A percentile compares a stretch with the other conserved stretches of the same genome.
These are phyloP conservation scores for Pseudoips prasinana DNA, from an alignment of 2,888 invertebrate genomes.

Conservation along the genomic window DNA sequence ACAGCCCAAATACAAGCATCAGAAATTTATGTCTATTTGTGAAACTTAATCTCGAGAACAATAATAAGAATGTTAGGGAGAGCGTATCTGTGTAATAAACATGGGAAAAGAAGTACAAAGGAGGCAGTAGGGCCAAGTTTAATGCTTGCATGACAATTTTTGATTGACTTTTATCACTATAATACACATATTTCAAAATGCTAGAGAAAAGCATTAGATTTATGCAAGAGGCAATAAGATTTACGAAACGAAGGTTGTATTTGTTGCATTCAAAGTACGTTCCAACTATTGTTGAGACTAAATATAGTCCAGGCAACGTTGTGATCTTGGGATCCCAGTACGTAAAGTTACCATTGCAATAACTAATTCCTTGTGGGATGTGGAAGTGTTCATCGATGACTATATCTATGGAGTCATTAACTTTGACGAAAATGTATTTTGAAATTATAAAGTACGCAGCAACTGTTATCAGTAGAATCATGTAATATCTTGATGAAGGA, in stretches of 20 bases:
- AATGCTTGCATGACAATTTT: slow-evolving; percentile 83
- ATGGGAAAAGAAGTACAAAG: slow-evolving; percentile 94
- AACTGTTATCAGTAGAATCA: slow-evolving; percentile 30
- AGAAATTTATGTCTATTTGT: slow-evolving; percentile 58
- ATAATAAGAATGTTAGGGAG: slow-evolving; percentile 89
- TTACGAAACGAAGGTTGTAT: slow-evolving; percentile 87
- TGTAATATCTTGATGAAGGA: slow-evolving; percentile 35
- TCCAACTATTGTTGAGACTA: slow-evolving; percentile 84
- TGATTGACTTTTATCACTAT: slow-evolving; percentile 40
- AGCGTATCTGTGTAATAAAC: slow-evolving; percentile 97
- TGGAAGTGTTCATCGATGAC: slow-evolving; percentile 97
- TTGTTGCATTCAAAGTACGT: slow-evolving; percentile 84
- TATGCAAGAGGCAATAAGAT: slow-evolving; percentile 85
- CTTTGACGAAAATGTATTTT: slow-evolving; percentile 53
- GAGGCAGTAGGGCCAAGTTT: slow-evolving; percentile 88
- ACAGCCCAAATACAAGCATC: slow-evolving; percentile 75
- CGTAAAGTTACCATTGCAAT: slow-evolving; percentile 89
- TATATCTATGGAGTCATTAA: slow-evolving; percentile 44
- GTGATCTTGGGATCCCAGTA: slow-evolving; percentile 99
- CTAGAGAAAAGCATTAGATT: slow-evolving; percentile 87
- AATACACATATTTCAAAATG: slow-evolving; percentile 74
- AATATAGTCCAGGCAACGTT: slow-evolving; percentile 96
- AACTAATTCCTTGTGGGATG: slow-evolving; percentile 91
- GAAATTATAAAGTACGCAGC: slow-evolving; percentile 45
- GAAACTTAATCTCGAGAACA: slow-evolving; percentile 83